Conservation (phyloP, 2,888 invertebrate genomes). For the Latrodectus elegans region DNA sequence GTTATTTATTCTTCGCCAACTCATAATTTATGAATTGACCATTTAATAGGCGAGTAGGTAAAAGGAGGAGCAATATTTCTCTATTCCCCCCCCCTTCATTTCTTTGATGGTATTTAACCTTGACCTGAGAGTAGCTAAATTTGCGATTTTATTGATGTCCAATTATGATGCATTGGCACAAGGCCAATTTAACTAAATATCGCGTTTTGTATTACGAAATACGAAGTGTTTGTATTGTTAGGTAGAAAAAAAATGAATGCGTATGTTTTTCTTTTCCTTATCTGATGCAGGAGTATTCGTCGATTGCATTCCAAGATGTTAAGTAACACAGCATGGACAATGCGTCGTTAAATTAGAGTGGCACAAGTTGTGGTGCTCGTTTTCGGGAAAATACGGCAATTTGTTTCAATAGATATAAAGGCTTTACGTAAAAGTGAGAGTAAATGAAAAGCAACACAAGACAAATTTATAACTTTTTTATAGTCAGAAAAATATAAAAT, state of each 20-base stretch:
- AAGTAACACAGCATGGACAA: not conserved
- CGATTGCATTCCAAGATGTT: not conserved
- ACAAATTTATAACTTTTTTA: no score
- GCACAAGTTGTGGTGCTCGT: no score
- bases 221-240: not conserved
- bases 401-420: no score
- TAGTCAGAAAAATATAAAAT: no score
- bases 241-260: not conserved
- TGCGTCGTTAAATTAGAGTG: no score
- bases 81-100: not conserved
- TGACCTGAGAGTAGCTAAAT: not conserved
- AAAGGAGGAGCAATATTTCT: not conserved
- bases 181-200: not conserved
- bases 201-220: not conserved
- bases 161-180: not conserved
- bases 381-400: no score
- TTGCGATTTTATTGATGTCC: not conserved
- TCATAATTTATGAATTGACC: slow-evolving; percentile 3
- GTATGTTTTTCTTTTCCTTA: not conserved
- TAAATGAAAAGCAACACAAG: no score
- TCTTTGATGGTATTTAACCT: slow-evolving; percentile 3
- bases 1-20: not conserved
- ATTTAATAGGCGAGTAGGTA: not conserved
- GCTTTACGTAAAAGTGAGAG: no score
- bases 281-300: not conserved